Percentiles rank a stretch among this genome's conserved stretches.
Evolutionary conservation across 2,797 vertebrate genomes (phyloP).

Genomic region (Myripristis murdjan): DNA sequence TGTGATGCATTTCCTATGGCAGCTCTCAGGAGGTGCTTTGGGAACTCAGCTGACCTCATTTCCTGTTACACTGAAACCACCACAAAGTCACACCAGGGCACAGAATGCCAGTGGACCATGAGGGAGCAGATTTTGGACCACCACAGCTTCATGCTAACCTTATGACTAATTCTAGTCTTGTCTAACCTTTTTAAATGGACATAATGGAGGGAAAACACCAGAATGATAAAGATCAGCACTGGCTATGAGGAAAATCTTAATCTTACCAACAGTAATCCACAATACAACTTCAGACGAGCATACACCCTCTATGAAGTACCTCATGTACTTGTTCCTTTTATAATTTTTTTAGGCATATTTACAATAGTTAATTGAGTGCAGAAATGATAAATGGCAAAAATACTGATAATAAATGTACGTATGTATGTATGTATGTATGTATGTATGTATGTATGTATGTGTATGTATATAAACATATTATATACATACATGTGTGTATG

Average conservation of each 20-base stretch:
- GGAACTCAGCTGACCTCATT: constrained; percentile 77
- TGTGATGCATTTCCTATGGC: constrained; percentile 78
- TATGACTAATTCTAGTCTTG: constrained; percentile 40
- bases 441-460: no score
- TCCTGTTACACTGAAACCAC: constrained; percentile 70
- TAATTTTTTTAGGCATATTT: no score
- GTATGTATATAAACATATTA: no score
- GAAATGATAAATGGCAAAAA: no score
- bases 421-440: no score
- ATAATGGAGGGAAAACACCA: constrained; percentile 29
- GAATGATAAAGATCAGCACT: constrained; percentile 22
- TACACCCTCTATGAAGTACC: background rate
- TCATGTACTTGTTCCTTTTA: no score
- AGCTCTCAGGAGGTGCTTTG: constrained; percentile 64
- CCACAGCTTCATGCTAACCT: constrained; percentile 34
- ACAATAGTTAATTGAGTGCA: no score
- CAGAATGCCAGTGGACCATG: constrained; percentile 30
- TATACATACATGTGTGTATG: no score
- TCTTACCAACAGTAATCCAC: background rate
- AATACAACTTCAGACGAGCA: background rate
- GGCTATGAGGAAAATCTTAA: background rate
- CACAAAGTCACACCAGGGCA: constrained; percentile 57
- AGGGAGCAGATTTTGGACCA: constrained; percentile 41
- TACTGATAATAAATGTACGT: no score
- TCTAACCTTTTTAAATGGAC: constrained; percentile 9